phyloP scores from a whole-genome alignment of 2,113 vertebrate genomes.

The Lethenteron camtschaticum region DNA sequence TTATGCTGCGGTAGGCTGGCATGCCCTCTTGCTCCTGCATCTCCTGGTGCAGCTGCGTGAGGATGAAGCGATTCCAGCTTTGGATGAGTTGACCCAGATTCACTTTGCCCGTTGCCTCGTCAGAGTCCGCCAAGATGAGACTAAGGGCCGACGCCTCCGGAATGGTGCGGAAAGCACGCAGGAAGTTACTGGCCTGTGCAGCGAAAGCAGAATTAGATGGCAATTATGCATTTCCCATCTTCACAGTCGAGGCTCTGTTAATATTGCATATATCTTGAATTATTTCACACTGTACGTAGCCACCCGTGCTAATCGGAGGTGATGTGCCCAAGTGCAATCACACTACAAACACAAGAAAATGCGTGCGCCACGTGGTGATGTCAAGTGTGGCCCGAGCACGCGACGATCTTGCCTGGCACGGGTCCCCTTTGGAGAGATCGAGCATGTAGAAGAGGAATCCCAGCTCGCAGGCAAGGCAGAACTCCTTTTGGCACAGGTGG shows the following conservation, averaged over 20 bases:
- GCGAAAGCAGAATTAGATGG: conserved; percentile 5
- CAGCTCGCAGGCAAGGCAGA: conserved; percentile 84
- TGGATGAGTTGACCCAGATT: conserved; percentile 68
- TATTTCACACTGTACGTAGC: too few relatives aligned
- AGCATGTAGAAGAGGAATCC: conserved; percentile 96
- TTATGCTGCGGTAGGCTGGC: background rate
- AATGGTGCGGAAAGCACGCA: conserved; percentile 88
- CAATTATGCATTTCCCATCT: too few relatives aligned
- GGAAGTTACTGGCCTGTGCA: conserved; percentile 70
- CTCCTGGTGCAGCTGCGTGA: conserved; percentile 91
- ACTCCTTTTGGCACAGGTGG: conserved; percentile 93
- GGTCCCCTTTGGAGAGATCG: conserved; percentile 77
- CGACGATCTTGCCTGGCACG: conserved; percentile 48
- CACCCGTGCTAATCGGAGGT: too few relatives aligned
- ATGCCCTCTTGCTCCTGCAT: conserved; percentile 78
- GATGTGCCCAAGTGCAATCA: too few relatives aligned
- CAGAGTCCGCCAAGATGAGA: conserved; percentile 77
- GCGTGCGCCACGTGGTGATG: too few relatives aligned
- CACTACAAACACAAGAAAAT: too few relatives aligned
- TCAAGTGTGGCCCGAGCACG: too few relatives aligned
- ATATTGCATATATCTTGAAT: too few relatives aligned
- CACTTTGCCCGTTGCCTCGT: conserved; percentile 80
- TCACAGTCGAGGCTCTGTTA: too few relatives aligned
- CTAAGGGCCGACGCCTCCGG: conserved; percentile 81
- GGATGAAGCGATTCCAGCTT: conserved; percentile 95